phyloP scores from a whole-genome alignment of 2,797 vertebrate genomes.

The Tarsius wallacei region DNA sequence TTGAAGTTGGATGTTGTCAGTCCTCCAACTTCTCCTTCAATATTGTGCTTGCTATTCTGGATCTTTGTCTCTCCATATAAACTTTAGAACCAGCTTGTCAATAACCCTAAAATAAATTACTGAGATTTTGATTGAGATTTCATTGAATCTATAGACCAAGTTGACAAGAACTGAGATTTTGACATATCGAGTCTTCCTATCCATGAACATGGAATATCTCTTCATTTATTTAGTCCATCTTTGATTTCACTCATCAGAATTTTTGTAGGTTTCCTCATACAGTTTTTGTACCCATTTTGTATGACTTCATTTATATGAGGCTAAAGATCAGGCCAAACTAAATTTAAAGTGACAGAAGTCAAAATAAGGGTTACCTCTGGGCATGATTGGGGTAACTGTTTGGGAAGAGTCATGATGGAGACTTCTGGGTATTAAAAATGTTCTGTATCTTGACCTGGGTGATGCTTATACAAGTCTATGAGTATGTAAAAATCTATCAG shows the following conservation, averaged over 20 bases:
- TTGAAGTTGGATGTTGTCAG: not conserved
- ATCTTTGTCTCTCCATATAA: not conserved
- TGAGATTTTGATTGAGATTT: not conserved
- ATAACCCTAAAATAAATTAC: not conserved
- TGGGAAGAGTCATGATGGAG: not conserved
- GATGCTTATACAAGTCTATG: not conserved
- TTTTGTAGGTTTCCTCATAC: not conserved
- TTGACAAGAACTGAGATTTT: not conserved
- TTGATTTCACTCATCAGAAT: not conserved
- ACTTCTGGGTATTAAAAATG: not conserved
- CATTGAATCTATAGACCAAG: not conserved
- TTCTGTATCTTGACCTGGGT: not conserved
- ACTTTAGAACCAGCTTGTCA: not conserved
- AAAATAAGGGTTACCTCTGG: not conserved
- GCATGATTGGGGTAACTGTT: not conserved
- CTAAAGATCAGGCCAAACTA: not conserved
- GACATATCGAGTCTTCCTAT: not conserved
- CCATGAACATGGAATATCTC: not conserved
- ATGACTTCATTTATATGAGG: not conserved
- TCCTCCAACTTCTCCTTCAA: not conserved
- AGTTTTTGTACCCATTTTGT: not conserved
- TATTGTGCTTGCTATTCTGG: not conserved
- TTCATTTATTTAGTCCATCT: not conserved
- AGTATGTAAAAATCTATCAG: constrained; percentile 33
- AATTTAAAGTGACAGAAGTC: not conserved